A percentile compares a stretch with the other conserved stretches of the same genome.
Conservation (phyloP, 2,113 vertebrate genomes). For the Chamaea fasciata region DNA sequence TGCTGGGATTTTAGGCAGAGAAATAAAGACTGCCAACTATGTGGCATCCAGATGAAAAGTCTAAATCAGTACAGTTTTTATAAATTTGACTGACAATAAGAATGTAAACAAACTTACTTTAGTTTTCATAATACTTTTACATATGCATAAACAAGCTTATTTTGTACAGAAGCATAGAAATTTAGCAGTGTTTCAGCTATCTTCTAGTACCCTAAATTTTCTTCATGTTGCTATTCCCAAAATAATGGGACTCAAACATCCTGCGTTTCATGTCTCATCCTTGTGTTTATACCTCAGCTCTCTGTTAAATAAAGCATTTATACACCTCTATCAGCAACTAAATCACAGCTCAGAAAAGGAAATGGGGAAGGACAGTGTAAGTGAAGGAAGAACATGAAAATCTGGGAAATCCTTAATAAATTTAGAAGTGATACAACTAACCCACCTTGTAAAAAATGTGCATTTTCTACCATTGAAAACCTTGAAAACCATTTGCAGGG, state of each 20-base stretch:
- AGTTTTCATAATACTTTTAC: background rate
- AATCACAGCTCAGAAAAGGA: background rate
- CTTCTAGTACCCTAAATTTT: background rate
- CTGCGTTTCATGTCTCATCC: accelerated
- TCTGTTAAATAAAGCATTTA: background rate
- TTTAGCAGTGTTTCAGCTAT: background rate
- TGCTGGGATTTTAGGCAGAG: background rate
- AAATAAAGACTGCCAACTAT: background rate
- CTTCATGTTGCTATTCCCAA: background rate
- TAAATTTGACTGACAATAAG: background rate
- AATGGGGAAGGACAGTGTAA: accelerated
- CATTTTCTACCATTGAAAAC: background rate
- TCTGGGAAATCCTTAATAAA: background rate
- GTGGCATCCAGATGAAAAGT: background rate
- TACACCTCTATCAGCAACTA: background rate
- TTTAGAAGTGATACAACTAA: background rate
- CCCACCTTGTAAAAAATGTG: background rate
- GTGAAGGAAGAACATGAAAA: background rate
- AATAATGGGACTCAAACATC: background rate
- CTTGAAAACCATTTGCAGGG: background rate
- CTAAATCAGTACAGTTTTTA: background rate
- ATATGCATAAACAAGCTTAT: background rate
- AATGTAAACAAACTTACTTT: background rate
- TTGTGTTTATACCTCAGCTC: background rate
- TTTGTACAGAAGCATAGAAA: background rate